These are phyloP conservation scores for Theristus sp. DNA, from an alignment of 2,888 invertebrate species.

Conservation along the genomic window DNA sequence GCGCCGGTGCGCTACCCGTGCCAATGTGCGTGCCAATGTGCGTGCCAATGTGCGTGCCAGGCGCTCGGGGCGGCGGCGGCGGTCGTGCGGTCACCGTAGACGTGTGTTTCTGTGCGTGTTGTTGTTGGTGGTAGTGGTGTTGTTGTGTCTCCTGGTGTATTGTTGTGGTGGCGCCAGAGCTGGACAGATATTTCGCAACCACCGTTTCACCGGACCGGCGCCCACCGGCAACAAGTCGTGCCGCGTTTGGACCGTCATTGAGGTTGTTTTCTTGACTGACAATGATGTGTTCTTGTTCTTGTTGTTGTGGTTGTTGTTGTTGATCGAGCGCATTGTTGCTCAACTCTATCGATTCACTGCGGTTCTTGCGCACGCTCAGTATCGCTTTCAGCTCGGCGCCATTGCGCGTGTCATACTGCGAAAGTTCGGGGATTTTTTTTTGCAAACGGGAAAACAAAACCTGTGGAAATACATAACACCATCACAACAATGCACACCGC, in stretches of 20 bases:
- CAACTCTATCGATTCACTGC: neutral
- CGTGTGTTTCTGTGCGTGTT: neutral
- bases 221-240: too few species aligned
- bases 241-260: neutral
- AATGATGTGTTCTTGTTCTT: too few species aligned
- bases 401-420: constrained; percentile 20
- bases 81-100: neutral
- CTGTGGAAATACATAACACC: neutral
- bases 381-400: constrained; percentile 21
- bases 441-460: neutral
- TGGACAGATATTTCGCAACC: neutral
- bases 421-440: neutral
- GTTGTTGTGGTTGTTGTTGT: too few species aligned
- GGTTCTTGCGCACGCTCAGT: constrained; percentile 16
- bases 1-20: neutral
- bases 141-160: neutral
- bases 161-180: neutral
- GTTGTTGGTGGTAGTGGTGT: neutral
- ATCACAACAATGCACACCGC: neutral
- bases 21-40: neutral
- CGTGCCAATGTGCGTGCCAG: neutral
- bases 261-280: too few species aligned
- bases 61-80: neutral
- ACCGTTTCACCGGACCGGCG: neutral
- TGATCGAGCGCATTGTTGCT: neutral